phyloP scores from a whole-genome alignment of 2,888 invertebrate species.

The Eupithecia inturbata region DNA sequence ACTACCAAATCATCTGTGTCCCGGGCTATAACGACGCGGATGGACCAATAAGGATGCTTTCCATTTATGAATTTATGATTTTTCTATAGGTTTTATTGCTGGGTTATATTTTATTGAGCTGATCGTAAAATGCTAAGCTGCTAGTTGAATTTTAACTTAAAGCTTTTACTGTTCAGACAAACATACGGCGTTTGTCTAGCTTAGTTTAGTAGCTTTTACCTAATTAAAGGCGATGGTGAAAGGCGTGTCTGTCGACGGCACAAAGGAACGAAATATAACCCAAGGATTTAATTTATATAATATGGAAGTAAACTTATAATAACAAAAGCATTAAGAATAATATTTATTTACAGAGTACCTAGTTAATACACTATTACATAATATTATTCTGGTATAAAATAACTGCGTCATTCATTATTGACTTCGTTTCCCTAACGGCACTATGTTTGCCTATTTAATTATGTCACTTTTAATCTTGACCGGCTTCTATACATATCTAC shows the following conservation, averaged over 20 bases:
- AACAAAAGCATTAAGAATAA: background rate
- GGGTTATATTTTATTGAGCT: constrained; percentile 11
- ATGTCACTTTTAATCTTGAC: background rate
- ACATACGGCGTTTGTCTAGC: constrained; percentile 1
- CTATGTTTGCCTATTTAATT: background rate
- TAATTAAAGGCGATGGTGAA: constrained; percentile 5
- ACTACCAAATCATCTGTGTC: constrained; percentile 9
- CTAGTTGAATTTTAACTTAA: background rate
- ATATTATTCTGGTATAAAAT: background rate
- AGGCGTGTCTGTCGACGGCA: background rate
- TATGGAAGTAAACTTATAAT: background rate
- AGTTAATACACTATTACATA: no score
- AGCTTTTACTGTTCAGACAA: constrained; percentile 12
- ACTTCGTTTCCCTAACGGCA: background rate
- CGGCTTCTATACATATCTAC: background rate
- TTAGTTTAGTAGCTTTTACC: constrained; percentile 13
- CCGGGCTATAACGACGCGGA: constrained; percentile 29
- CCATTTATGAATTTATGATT: constrained; percentile 41
- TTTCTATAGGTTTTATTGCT: constrained; percentile 23
- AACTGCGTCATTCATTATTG: background rate
- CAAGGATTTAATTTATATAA: background rate
- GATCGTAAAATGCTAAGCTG: constrained; percentile 20
- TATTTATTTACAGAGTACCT: background rate
- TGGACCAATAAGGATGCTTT: constrained; percentile 47
- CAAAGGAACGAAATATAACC: background rate